phyloP scores from a whole-genome alignment of 2,113 vertebrate species.

The Sinocyclocheilus rhinocerous region DNA sequence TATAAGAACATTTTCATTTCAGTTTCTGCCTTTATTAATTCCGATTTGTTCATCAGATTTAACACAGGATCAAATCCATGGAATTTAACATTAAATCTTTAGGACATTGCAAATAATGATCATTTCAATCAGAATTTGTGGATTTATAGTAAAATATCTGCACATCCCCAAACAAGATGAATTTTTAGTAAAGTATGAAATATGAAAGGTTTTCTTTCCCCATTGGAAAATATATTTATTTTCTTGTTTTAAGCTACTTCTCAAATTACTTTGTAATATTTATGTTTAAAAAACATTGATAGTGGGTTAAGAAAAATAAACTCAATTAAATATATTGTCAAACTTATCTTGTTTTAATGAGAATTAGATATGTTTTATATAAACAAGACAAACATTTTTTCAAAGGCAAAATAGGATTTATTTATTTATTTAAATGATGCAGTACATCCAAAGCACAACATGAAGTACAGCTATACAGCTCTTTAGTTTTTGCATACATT shows the following conservation, averaged over 20 bases:
- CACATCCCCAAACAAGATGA: too few species aligned
- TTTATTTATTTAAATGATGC: too few species aligned
- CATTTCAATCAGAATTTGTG: neutral
- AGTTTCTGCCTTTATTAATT: neutral
- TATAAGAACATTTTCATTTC: neutral
- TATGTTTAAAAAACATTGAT: neutral
- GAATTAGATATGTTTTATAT: too few species aligned
- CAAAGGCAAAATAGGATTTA: too few species aligned
- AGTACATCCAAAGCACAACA: too few species aligned
- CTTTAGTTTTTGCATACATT: neutral
- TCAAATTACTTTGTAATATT: neutral
- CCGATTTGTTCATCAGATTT: neutral
- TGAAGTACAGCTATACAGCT: too few species aligned
- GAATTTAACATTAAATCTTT: neutral
- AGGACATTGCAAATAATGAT: neutral
- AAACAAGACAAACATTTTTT: too few species aligned
- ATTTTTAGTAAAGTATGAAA: too few species aligned
- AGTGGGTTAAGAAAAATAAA: neutral
- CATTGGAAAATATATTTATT: neutral
- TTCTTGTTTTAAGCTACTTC: neutral
- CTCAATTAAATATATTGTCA: neutral
- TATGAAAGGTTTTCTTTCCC: neutral
- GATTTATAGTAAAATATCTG: neutral
- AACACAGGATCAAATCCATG: neutral
- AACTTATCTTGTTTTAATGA: neutral